Conservation (phyloP, 2,797 vertebrate genomes). For the Gymnocypris eckloni region DNA sequence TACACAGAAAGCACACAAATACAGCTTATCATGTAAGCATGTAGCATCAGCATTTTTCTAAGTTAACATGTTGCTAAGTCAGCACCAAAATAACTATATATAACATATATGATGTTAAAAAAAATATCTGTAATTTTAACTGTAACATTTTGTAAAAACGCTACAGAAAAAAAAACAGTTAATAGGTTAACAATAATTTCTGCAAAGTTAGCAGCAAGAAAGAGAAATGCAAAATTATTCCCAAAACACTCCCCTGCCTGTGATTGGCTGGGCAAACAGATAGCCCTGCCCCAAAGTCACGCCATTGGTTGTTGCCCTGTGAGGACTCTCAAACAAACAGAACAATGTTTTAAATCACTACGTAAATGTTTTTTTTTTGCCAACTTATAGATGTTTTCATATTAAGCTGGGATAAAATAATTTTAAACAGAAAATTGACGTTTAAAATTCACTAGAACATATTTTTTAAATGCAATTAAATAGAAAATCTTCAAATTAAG, state of each 20-base stretch:
- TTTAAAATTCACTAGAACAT: background rate
- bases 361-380: background rate
- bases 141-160: too few species aligned
- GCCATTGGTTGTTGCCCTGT: conserved; percentile 1
- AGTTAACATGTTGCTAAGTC: background rate
- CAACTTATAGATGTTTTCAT: background rate
- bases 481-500: conserved; percentile 43
- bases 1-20: background rate
- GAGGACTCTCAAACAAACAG: background rate
- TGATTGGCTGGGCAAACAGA: background rate
- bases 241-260: background rate
- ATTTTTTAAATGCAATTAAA: conserved; percentile 20
- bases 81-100: background rate
- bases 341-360: background rate
- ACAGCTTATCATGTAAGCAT: background rate
- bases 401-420: background rate
- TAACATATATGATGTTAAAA: background rate
- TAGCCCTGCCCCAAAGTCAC: background rate
- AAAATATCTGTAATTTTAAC: too few species aligned
- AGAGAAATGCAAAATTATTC: background rate
- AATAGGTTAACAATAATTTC: background rate
- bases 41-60: background rate
- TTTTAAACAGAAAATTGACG: background rate
- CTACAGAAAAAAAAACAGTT: too few species aligned
- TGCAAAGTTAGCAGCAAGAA: background rate